phyloP scores from a whole-genome alignment of 2,888 invertebrate genomes.

The Spilosoma lubricipeda region DNA sequence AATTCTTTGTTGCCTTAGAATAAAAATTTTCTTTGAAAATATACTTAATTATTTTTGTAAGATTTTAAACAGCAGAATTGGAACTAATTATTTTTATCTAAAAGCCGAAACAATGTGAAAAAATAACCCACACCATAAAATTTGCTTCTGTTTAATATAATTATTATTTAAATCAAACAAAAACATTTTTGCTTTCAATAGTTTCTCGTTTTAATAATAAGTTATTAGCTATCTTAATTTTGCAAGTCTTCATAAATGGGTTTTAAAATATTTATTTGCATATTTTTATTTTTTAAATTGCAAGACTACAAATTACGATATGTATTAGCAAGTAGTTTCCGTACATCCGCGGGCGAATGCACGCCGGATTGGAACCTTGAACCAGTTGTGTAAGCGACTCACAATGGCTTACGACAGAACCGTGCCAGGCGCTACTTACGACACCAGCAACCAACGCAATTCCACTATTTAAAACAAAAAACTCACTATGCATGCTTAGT shows the following conservation, averaged over 20 bases:
- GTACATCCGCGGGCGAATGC: constrained; percentile 83
- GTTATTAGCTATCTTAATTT: neutral
- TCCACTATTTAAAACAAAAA: constrained; percentile 63
- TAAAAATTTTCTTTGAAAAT: neutral
- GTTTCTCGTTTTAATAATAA: neutral
- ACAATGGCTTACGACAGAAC: constrained; percentile 83
- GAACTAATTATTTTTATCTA: neutral
- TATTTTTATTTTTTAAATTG: neutral
- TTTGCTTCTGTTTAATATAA: neutral
- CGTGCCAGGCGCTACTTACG: constrained; percentile 79
- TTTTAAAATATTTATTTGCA: neutral
- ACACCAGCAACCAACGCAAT: constrained; percentile 67
- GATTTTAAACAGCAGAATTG: neutral
- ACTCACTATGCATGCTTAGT: constrained; percentile 43
- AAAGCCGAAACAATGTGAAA: neutral
- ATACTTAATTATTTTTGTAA: too few relatives aligned
- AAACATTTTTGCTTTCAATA: neutral
- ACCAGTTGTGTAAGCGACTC: constrained; percentile 83
- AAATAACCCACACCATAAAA: neutral
- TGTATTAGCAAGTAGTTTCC: constrained; percentile 70
- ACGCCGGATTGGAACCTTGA: constrained; percentile 81
- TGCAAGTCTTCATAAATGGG: neutral
- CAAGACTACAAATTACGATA: neutral
- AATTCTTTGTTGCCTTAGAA: neutral
- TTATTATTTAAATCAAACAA: neutral